Evolutionary conservation across 2,797 vertebrate genomes (phyloP).

Genomic region (Sebastes steindachneri): DNA sequence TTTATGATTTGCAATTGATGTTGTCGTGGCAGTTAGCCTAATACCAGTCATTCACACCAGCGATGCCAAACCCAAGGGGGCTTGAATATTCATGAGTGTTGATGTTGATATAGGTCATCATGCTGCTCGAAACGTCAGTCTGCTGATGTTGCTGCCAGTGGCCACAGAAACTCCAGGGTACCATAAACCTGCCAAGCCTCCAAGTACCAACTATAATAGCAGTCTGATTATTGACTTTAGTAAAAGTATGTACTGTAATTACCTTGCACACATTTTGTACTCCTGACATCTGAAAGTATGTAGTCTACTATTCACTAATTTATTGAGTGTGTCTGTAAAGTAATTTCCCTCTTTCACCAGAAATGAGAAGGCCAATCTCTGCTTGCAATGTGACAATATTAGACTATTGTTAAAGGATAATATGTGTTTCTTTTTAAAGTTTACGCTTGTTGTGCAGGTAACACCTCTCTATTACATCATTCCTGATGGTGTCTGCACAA

Average conservation of each 20-base stretch:
- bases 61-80: constrained; percentile 45
- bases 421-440: neutral
- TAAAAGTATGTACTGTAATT: constrained; percentile 32
- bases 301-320: neutral
- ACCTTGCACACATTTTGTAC: constrained; percentile 4
- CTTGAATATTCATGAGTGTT: constrained; percentile 58
- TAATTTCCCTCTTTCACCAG: constrained; percentile 20
- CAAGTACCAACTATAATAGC: constrained; percentile 34
- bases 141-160: constrained; percentile 27
- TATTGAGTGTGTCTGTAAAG: constrained; percentile 26
- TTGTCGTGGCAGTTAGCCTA: constrained; percentile 55
- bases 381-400: neutral
- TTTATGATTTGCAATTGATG: constrained; percentile 63
- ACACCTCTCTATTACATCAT: neutral
- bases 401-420: neutral
- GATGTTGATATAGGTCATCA: constrained; percentile 52
- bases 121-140: constrained; percentile 35
- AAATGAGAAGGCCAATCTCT: constrained; percentile 4
- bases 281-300: constrained; percentile 14
- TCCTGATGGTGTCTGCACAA: neutral
- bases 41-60: constrained; percentile 49
- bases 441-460: neutral
- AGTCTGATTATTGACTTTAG: constrained; percentile 43
- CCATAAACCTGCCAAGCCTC: constrained; percentile 33
- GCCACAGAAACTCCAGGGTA: constrained; percentile 33